Evolutionary conservation across 2,113 vertebrate species (phyloP).

Genomic region (Gallinago paraguaiae): DNA sequence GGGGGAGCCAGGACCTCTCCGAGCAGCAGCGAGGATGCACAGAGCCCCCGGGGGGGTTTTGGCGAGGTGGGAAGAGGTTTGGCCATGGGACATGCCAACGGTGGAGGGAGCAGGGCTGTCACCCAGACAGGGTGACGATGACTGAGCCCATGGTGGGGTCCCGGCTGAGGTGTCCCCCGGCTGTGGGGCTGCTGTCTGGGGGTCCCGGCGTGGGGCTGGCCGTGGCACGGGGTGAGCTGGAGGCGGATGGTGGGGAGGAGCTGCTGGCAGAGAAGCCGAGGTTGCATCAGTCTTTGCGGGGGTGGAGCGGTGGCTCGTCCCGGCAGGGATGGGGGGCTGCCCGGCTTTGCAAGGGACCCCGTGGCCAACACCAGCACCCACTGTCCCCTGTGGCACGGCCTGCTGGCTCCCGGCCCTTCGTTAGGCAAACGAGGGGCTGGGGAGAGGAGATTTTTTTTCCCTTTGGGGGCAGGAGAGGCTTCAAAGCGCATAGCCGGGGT

Average conservation of each 20-base stretch:
- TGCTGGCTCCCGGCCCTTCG: accelerated
- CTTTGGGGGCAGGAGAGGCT: neutral
- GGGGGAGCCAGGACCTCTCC: neutral
- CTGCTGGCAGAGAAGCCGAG: neutral
- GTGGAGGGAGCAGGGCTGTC: neutral
- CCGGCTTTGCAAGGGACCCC: neutral
- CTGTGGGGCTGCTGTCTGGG: accelerated
- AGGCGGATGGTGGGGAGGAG: constrained; percentile 16
- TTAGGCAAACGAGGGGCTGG: accelerated
- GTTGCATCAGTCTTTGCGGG: constrained; percentile 31
- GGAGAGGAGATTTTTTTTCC: neutral
- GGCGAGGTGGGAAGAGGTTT: accelerated
- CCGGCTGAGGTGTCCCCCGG: accelerated
- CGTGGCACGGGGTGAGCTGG: neutral
- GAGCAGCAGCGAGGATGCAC: neutral
- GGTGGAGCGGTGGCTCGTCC: neutral
- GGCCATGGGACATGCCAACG: accelerated
- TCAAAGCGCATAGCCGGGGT: accelerated
- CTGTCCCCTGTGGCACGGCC: accelerated
- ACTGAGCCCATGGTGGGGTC: neutral
- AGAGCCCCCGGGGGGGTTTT: neutral
- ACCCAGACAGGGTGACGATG: accelerated
- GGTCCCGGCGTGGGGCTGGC: neutral
- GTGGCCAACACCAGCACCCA: accelerated
- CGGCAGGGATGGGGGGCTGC: neutral